These are phyloP conservation scores for Drosophila ficusphila DNA, from an alignment of 1,140 invertebrate genomes.

Conservation along the genomic window DNA sequence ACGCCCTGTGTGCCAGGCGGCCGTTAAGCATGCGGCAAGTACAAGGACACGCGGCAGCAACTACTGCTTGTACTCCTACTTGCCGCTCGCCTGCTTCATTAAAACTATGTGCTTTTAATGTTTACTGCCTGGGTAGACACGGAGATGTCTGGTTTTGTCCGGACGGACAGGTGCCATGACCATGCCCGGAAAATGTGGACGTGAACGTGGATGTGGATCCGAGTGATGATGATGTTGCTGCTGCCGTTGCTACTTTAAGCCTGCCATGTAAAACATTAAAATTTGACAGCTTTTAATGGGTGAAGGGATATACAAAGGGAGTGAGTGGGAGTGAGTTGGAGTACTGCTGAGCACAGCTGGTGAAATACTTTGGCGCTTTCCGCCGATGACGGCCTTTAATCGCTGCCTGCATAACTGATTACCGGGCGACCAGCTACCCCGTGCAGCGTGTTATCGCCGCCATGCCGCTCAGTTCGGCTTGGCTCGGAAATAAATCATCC, in stretches of 20 bases:
- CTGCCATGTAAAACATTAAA: conserved; percentile 80
- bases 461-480: conserved; percentile 6
- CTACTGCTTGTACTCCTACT: conserved; percentile 13
- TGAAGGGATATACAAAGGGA: conserved; percentile 1
- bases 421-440: conserved; percentile 27
- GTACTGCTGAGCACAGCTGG: conserved; percentile 37
- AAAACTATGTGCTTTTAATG: conserved; percentile 78
- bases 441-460: conserved; percentile 39
- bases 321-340: no score
- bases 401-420: conserved; percentile 64
- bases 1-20: conserved; percentile 58
- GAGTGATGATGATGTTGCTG: conserved; percentile 12
- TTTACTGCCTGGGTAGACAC: conserved; percentile 60
- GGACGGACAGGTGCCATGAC: conserved; percentile 60
- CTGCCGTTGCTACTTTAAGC: conserved; percentile 59
- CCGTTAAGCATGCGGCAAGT: conserved; percentile 33
- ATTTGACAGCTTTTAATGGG: conserved; percentile 78
- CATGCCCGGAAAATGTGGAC: conserved; percentile 34
- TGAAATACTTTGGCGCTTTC: conserved; percentile 43
- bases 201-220: conserved; percentile 2
- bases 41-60: conserved; percentile 62
- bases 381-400: conserved; percentile 74
- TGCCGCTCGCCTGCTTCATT: conserved; percentile 47
- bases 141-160: conserved; percentile 38
- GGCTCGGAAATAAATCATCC: conserved; percentile 62